Percentiles rank a stretch among this genome's conserved stretches.
Evolutionary conservation across 2,797 vertebrate genomes (phyloP).

Genomic region (Smutsia gigantea): DNA sequence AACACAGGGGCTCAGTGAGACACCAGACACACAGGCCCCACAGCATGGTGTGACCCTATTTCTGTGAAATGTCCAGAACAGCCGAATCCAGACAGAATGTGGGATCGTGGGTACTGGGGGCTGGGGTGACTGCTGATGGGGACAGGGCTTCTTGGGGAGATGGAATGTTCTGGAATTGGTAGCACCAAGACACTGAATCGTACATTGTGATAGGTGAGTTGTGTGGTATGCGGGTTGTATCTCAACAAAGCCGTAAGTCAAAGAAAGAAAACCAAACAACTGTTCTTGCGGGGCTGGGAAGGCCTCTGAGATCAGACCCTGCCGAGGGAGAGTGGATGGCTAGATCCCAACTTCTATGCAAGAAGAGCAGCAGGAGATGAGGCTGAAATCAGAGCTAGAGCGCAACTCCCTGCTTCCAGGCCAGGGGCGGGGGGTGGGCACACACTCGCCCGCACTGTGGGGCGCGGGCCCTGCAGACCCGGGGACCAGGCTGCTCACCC

Average conservation of each 20-base stretch:
- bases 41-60: rapidly evolving
- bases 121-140: neutral
- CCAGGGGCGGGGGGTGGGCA: neutral
- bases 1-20: neutral
- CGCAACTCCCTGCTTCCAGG: too few relatives aligned
- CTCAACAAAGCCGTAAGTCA: neutral
- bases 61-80: rapidly evolving
- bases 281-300: neutral
- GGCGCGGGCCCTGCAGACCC: neutral
- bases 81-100: rapidly evolving
- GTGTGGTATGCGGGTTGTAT: too few relatives aligned
- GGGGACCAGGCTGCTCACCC: too few relatives aligned
- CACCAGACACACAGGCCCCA: neutral
- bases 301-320: neutral
- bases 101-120: neutral
- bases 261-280: too few relatives aligned
- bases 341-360: neutral
- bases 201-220: neutral
- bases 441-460: neutral
- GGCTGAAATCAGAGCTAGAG: neutral
- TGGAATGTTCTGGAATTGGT: neutral
- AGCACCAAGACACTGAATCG: neutral
- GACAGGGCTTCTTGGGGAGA: neutral
- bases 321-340: rapidly evolving
- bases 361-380: neutral